Evolutionary conservation across 2,888 invertebrate species (phyloP), one percentile per base, ranked within the genome.

Genomic region (Ecdyonurus torrentis): DNA sequence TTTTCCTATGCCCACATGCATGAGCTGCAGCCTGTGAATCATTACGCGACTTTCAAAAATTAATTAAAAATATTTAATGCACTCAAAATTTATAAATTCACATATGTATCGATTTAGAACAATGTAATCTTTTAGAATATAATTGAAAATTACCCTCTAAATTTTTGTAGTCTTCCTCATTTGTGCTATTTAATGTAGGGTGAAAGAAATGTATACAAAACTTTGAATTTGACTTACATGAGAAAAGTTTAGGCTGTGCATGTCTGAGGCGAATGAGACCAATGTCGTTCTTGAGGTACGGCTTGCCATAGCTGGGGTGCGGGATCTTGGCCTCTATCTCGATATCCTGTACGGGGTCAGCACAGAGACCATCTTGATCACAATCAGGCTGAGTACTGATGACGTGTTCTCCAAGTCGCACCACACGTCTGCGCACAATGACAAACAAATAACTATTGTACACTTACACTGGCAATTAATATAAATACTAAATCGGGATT

Each of bases 391-490:
- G 61, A 3, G 66, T 65, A 15, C 53, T 55, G 25, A 64, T 64
- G 61, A 69, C 65, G 62, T 68, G 67, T 62, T 70, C 69, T 2
- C 70, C 69, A 24, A 69, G 63, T 10, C 69, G 64, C 23, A 70
- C 65, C 18, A 63, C 24, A 15, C 66, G 61, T 20, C 69, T 69
- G 37, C 37, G 15, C 15, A 37, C 7, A 5, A 37, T 15, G 7
- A 37, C 37, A 37, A 37, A 37, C 15, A 37, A 15, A 37, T 37
- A 15, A 37, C n/a, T n/a, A n/a, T n/a, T n/a, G n/a, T n/a, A n/a
- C n/a, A n/a, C n/a, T n/a, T n/a, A n/a, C n/a, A n/a, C n/a, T n/a
- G n/a, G n/a, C n/a, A n/a, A n/a, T n/a, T n/a, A n/a, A n/a, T n/a
- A n/a, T n/a, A n/a, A n/a, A n/a, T n/a, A n/a, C n/a, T n/a, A n/a